These are phyloP conservation scores for Drosophila saltans DNA, from an alignment of 1,140 invertebrate genomes.

Conservation along the genomic window DNA sequence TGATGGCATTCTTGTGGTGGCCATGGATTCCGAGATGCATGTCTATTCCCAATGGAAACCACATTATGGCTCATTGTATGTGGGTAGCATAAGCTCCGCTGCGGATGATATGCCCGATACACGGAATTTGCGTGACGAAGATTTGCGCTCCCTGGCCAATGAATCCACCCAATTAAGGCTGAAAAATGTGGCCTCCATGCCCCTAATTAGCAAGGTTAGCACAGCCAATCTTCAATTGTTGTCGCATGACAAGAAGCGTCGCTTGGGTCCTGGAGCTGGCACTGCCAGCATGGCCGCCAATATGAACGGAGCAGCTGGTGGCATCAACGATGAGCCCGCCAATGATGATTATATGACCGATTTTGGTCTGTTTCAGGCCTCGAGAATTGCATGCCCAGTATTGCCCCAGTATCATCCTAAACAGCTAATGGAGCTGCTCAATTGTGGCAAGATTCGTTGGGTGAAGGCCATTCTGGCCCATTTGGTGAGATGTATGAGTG, in stretches of 20 bases:
- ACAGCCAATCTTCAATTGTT: conserved; percentile 92
- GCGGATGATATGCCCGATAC: conserved; percentile 85
- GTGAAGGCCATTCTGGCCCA: conserved; percentile 99
- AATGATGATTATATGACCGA: conserved; percentile 92
- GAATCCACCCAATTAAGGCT: conserved; percentile 88
- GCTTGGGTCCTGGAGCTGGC: conserved; percentile 29
- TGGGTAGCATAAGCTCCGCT: conserved; percentile 22
- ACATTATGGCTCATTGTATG: conserved; percentile 57
- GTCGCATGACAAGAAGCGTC: conserved; percentile 86
- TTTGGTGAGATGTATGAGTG: conserved; percentile 91
- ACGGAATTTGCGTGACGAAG: conserved; percentile 91
- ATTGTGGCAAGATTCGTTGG: conserved; percentile 98
- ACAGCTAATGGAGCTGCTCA: conserved; percentile 98
- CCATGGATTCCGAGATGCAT: conserved; percentile 99
- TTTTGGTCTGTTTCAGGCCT: conserved; percentile 97
- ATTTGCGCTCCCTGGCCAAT: conserved; percentile 89
- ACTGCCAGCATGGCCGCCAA: conserved; percentile 69
- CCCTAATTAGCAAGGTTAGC: conserved; percentile 91
- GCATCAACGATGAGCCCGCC: conserved; percentile 42
- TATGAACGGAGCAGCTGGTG: conserved; percentile 36
- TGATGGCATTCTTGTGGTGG: conserved; percentile 98
- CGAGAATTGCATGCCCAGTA: conserved; percentile 98
- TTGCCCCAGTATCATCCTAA: conserved; percentile 99
- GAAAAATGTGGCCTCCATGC: conserved; percentile 90
- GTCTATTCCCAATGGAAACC: conserved; percentile 99